A percentile compares a stretch with the other conserved stretches of the same genome.
Conservation (phyloP, 2,797 vertebrate species). For the Pipistrellus kuhlii region DNA sequence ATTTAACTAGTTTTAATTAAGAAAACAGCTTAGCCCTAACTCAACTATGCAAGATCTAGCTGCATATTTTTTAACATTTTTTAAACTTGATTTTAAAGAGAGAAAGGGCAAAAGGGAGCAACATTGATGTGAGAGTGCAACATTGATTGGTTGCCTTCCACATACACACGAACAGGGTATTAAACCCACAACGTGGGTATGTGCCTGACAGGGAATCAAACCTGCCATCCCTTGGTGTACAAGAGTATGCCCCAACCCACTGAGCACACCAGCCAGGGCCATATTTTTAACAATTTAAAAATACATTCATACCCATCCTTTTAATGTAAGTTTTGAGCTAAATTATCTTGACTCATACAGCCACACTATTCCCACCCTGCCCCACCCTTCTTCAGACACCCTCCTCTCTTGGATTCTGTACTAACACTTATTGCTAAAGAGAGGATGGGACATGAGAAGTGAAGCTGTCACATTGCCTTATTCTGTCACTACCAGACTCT, state of each 20-base stretch:
- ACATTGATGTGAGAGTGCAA: not conserved
- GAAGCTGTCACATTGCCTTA: not conserved
- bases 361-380: not conserved
- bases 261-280: not conserved
- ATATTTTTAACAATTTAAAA: conserved; percentile 17
- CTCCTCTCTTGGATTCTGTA: not conserved
- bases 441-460: not conserved
- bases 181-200: not conserved
- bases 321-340: not conserved
- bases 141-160: not conserved
- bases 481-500: not conserved
- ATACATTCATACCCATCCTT: not conserved
- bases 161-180: not conserved
- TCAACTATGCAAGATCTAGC: not conserved
- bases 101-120: not conserved
- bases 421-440: not conserved
- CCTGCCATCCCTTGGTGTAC: not conserved
- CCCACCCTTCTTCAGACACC: not conserved
- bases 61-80: not conserved
- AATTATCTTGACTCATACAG: not conserved
- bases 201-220: not conserved
- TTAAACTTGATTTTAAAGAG: not conserved
- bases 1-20: conserved; percentile 5
- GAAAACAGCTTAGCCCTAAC: conserved; percentile 9
- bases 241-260: not conserved